Base-by-base conservation (phyloP, 2,113 vertebrate genomes). In the Arothron firmamentum region DNA sequence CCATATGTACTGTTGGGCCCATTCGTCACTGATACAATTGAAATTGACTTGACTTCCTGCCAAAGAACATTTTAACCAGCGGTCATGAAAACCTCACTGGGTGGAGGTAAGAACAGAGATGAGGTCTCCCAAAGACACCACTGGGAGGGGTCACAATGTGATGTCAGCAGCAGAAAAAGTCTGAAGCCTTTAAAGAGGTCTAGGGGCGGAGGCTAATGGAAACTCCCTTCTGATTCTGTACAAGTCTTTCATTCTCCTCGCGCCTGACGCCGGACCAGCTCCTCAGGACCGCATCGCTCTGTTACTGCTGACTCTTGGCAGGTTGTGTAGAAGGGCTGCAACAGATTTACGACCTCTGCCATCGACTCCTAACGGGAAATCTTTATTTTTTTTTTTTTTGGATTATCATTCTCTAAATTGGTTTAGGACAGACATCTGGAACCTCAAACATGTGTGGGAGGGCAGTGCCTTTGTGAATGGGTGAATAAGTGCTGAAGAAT, bases 61-160 rank as follows among this genome's bases (percentile, higher is more conserved):
- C 10, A 12, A 20, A 50, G 48, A 20, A 1, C 18, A 74, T 84
- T 83, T 85, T 80, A 85, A 78, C 77, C 80, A 74, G 77, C 69
- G 71, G 82, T 80, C 74, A 80, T 78, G 58, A 84, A 82, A 79
- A 64, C 80, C 78, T 67, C 71, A 63, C 76, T 65, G 79, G 70
- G 78, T 65, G 77, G 78, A 77, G 78, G 68, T 63, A 56, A 55
- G 62, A 48, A 16, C 52, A 59, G 71, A 65, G 76, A 81, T 75
- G 77, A 86, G 75, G 73, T 72, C 81, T 77, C 72, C 67, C 63
- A 64, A 45, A 56, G 73, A 74, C 81, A 76, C 65, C 58, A 17
- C 73, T 68, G 81, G 80, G 83, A 78, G 83, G 85, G 73, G 56
- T 55, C 61, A 50, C 25, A 63, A 65, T 51, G 75, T 77, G 77